A percentile compares a stretch with the other conserved stretches of the same genome.
Conservation (phyloP, 2,113 vertebrate species). For the Hiodon tergisus region DNA sequence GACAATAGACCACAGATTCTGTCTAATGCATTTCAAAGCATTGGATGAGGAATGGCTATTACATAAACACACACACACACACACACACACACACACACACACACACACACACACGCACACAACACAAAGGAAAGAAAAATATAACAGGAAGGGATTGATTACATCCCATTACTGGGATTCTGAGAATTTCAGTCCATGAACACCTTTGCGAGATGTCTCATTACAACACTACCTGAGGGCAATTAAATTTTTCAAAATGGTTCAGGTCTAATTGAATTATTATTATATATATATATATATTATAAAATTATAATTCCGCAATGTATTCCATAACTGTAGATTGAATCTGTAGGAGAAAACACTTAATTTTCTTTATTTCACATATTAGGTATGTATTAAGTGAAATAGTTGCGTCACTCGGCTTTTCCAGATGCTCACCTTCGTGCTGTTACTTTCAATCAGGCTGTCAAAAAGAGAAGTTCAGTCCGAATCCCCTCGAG, state of each 20-base stretch:
- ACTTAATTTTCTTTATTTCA: no score
- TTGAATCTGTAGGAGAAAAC: no score
- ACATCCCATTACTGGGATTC: slow-evolving; percentile 10
- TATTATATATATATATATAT: not conserved
- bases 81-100: no score
- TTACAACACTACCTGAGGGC: slow-evolving; percentile 33
- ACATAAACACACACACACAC: slow-evolving; percentile 3
- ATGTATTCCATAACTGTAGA: not conserved
- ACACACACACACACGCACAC: no score
- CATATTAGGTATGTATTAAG: no score
- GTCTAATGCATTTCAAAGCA: not conserved
- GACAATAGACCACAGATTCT: slow-evolving; percentile 7
- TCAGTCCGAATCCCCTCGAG: not conserved
- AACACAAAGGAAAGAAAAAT: not conserved
- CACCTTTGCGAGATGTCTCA: slow-evolving; percentile 37
- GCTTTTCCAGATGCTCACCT: no score
- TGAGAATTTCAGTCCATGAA: slow-evolving; percentile 30
- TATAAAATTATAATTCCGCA: slow-evolving; percentile 6
- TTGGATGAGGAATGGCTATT: slow-evolving; percentile 8
- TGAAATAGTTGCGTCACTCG: no score
- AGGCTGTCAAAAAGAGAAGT: not conserved
- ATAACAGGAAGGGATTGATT: slow-evolving; percentile 14
- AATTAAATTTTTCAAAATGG: slow-evolving; percentile 18
- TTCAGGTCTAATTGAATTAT: slow-evolving; percentile 30
- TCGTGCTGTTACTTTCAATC: not conserved